A percentile compares a stretch with the other conserved stretches of the same genome.
Conservation (phyloP, 2,113 vertebrate genomes). For the Oreochromis aureus region DNA sequence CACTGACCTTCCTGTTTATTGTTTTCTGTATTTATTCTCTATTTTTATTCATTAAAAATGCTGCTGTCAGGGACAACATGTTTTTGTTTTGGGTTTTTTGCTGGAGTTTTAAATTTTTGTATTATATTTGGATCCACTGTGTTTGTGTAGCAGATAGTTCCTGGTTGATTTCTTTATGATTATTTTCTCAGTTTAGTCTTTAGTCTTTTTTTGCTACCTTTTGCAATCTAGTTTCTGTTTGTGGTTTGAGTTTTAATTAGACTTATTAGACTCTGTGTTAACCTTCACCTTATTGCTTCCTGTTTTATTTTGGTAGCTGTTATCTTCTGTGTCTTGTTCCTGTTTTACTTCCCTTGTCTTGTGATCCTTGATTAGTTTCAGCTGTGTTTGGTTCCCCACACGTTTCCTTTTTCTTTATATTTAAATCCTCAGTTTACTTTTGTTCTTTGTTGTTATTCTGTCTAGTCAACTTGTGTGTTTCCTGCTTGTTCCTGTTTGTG, state of each 20-base stretch:
- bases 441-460: neutral
- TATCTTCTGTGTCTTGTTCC: neutral
- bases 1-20: neutral
- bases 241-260: neutral
- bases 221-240: neutral
- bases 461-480: neutral
- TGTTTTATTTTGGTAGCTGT: neutral
- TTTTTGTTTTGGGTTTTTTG: accelerated
- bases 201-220: neutral
- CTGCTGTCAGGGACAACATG: neutral
- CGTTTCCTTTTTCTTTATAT: neutral
- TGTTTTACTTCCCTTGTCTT: neutral
- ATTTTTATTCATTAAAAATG: neutral
- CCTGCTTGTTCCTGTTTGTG: neutral
- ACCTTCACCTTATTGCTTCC: neutral
- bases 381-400: neutral
- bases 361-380: neutral
- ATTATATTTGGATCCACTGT: neutral
- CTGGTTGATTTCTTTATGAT: neutral
- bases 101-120: neutral
- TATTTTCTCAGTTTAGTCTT: neutral
- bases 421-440: neutral
- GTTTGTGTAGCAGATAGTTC: neutral
- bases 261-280: neutral
- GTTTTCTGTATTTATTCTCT: neutral